Evolutionary conservation across 1,140 invertebrate species (phyloP), one percentile per base, ranked within the genome.

Genomic region (Drusus annulatus): DNA sequence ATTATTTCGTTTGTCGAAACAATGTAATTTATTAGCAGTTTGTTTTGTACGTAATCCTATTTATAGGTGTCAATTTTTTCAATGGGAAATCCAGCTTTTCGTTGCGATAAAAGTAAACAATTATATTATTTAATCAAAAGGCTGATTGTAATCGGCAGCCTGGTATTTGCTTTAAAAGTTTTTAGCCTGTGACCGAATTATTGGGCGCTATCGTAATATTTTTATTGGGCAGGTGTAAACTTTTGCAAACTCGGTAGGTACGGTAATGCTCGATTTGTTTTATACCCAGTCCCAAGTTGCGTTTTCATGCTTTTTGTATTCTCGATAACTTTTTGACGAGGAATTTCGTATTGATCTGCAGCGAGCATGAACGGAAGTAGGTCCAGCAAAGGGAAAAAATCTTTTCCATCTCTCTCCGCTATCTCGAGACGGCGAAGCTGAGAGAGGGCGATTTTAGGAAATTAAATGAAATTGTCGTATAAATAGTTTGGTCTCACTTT

Each of bases 401-500:
- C 16, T 15, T 60, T 21, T 65, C 62, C 62, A 28, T 65, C 23
- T 65, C 16, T 50, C 45, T 77, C 31, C 56, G 54, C 19, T 54
- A 65, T 45, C 50, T 28, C 36, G n/a, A 23, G 28, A 1, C 21
- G 51, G 21, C 23, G 62, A 54, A 17, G 7, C 17, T 52, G 36
- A 21, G 25, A 25, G 65, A 69, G 62, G 62, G 36, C 45, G 1
- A 45, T 78, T 78, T 78, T 21, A 21, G 28, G 52, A 17, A 6
- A 31, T 75, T 75, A 16, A 58, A 19, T 36, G 36, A 60, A 52
- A 76, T 76, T 58, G 74, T 71, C 76, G 78, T 83, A 83, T 83
- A 83, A 83, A 83, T 83, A 79, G 58, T 80, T 79, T 28, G 77
- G 36, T 76, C 31, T 62, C 50, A 36, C 54, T 74, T 51, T 31